phyloP scores from a whole-genome alignment of 2,797 vertebrate genomes.

The Halcyon chelicuti region DNA sequence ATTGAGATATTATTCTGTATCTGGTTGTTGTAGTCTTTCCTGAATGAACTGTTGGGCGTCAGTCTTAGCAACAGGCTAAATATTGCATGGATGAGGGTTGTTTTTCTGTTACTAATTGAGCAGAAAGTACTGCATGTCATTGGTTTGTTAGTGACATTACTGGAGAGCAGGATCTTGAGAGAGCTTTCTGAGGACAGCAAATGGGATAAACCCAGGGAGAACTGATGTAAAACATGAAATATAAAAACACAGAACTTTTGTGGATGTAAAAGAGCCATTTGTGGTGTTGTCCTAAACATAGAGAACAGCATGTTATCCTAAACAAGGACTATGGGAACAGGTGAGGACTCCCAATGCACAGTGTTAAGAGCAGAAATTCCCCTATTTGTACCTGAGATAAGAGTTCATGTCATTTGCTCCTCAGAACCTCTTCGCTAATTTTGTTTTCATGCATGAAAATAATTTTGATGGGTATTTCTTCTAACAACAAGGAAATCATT shows the following conservation, averaged over 20 bases:
- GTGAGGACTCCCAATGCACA: fast-evolving
- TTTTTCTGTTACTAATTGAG: not conserved
- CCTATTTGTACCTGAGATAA: not conserved
- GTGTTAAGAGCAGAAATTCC: not conserved
- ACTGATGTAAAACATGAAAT: not conserved
- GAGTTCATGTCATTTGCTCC: not conserved
- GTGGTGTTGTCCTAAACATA: not conserved
- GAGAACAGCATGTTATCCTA: not conserved
- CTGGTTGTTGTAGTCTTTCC: not conserved
- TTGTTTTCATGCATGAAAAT: not conserved
- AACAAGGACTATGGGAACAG: not conserved
- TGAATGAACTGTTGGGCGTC: not conserved
- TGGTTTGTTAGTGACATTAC: not conserved
- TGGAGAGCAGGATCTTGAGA: not conserved
- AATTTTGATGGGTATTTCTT: not conserved
- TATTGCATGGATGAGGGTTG: not conserved
- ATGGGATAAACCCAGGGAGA: not conserved
- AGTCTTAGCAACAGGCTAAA: not conserved
- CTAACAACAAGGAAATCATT: not conserved
- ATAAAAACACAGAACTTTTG: not conserved
- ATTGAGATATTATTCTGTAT: not conserved
- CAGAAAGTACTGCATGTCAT: not conserved
- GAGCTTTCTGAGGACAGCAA: constrained; percentile 12
- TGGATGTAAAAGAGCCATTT: not conserved
- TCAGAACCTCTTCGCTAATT: not conserved